Conservation (phyloP, 2,113 vertebrate species). For the Marcusenius ussheri region DNA sequence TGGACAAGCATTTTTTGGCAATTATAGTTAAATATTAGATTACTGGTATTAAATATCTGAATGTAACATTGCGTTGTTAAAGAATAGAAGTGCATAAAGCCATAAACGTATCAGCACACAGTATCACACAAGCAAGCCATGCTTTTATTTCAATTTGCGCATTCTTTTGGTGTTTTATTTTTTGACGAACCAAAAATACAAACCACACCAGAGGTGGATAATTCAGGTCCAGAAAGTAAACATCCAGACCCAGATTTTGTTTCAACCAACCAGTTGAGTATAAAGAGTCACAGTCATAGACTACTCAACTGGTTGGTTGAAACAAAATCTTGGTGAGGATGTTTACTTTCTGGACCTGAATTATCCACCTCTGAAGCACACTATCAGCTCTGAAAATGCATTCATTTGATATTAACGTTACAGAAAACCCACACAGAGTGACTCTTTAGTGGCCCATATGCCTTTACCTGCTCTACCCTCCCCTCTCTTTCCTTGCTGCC, state of each 20-base stretch:
- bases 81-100: neutral
- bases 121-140: neutral
- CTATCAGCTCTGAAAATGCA: neutral
- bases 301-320: too few species aligned
- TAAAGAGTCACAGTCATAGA: too few species aligned
- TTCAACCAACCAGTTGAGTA: too few species aligned
- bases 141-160: neutral
- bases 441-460: neutral
- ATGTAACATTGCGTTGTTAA: neutral
- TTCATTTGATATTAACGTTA: neutral
- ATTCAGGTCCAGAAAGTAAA: too few species aligned
- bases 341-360: too few species aligned
- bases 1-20: neutral
- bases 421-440: neutral
- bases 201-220: neutral
- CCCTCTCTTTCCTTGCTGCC: conserved; percentile 7
- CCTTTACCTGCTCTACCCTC: conserved; percentile 37
- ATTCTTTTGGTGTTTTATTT: neutral
- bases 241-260: too few species aligned
- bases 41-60: neutral
- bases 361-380: too few species aligned
- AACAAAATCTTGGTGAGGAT: too few species aligned
- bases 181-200: neutral
- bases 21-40: neutral
- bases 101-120: neutral